Conservation (phyloP, 2,888 invertebrate genomes). For the Scelioninae gen. 2 region DNA sequence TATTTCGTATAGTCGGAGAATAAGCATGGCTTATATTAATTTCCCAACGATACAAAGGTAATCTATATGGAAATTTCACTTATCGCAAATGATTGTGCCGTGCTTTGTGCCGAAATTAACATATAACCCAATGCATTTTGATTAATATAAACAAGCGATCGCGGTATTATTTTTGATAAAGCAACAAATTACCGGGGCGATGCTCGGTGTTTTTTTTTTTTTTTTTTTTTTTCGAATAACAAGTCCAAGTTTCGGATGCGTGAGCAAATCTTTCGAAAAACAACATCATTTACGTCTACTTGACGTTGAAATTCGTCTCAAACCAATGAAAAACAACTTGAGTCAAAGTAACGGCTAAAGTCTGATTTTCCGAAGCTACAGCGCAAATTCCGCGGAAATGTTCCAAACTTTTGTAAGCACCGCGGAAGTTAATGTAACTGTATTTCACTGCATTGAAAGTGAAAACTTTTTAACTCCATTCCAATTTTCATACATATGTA, state of each 20-base stretch:
- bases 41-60: conserved; percentile 28
- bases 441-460: background rate
- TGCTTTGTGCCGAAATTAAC: conserved; percentile 35
- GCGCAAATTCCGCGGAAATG: conserved; percentile 7
- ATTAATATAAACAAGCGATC: conserved; percentile 12
- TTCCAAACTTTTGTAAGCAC: conserved; percentile 4
- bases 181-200: background rate
- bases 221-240: background rate
- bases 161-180: conserved; percentile 4
- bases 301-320: conserved; percentile 1
- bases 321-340: conserved; percentile 5
- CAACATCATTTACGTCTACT: background rate
- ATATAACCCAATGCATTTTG: conserved; percentile 31
- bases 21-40: conserved; percentile 34
- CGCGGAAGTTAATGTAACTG: conserved; percentile 4
- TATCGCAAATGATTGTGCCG: conserved; percentile 43
- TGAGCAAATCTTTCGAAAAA: conserved; percentile 1
- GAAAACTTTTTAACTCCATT: conserved; percentile 14
- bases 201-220: too few species aligned
- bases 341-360: conserved; percentile 5
- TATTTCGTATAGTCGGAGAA: conserved; percentile 6
- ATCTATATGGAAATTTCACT: conserved; percentile 53
- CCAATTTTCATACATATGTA: conserved; percentile 6
- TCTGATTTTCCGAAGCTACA: background rate
- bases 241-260: background rate